Evolutionary conservation across 2,797 vertebrate genomes (phyloP), one percentile per base, ranked within the genome.

Genomic region (Ctenochaetus hawaiiensis): DNA sequence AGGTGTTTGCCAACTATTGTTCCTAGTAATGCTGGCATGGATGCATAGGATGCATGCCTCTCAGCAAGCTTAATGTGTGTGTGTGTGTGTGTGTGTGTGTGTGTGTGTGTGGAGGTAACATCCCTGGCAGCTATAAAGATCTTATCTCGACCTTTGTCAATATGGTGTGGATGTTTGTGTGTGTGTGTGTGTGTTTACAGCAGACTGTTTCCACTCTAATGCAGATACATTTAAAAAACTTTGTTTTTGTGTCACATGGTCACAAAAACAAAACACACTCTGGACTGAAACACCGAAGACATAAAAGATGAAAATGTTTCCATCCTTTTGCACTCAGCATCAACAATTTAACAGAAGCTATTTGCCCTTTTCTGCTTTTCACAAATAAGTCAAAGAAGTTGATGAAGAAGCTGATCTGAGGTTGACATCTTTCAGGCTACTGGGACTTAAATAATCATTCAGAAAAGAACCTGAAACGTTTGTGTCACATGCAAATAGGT

Each of bases 91-190:
- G 70, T 75, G 75, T 61, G 64, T 72, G 64, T 67, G 49, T 67
- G 62, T 79, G 70, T 67, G 53, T 62, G 62, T 23, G 69, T 66
- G 26, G 22, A 44, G 74, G 63, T 85, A 76, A 84, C 73, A 87
- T 87, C 81, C 83, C 88, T 80, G 62, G 70, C 80, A 89, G 88
- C 88, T 45, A 86, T 75, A 80, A 3, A 91, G 90, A 89, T 91
- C 79, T 91, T 90, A 92, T 92, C 88, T 89, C 60, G 65, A 64
- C 69, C 59, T 87, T 85, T 90, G 89, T 89, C 70, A 63, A 73
- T 85, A 86, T 79, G 54, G 37, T 68, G 58, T 81, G 77, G 82
- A 66, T 75, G 59, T 61, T 41, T 61, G 59, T 61, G 52, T 59
- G 71, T 71, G 49, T 60, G 66, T 81, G 65, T 75, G 62, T 75